phyloP scores from a whole-genome alignment of 2,797 vertebrate genomes.

The Pogoniulus pusillus region DNA sequence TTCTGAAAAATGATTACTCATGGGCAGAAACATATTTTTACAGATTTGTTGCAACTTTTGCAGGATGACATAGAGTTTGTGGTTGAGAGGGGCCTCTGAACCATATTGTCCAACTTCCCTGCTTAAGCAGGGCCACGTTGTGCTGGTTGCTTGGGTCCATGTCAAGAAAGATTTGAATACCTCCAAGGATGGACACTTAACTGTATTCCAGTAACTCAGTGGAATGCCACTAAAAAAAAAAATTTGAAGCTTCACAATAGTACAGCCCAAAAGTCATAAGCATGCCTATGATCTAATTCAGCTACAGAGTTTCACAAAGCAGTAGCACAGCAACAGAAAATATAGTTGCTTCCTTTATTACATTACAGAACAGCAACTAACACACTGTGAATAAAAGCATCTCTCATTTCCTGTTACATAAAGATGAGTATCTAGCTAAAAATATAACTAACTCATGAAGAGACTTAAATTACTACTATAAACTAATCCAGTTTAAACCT shows the following conservation, averaged over 20 bases:
- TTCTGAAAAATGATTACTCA: not conserved
- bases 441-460: not conserved
- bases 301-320: not conserved
- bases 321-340: not conserved
- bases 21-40: not conserved
- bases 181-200: not conserved
- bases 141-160: not conserved
- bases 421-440: not conserved
- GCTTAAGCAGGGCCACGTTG: not conserved
- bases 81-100: not conserved
- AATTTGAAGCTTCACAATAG: not conserved
- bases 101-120: not conserved
- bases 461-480: not conserved
- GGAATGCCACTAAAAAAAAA: not conserved
- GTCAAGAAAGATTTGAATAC: not conserved
- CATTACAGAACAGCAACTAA: not conserved
- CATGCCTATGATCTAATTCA: not conserved
- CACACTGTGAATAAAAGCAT: not conserved
- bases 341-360: not conserved
- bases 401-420: not conserved
- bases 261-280: not conserved
- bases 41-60: not conserved
- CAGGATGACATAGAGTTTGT: not conserved
- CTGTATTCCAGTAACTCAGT: not conserved
- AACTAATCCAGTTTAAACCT: not conserved